These are phyloP conservation scores for Caenorhabditis japonica DNA, from an alignment of 2,888 invertebrate genomes.

Conservation along the genomic window DNA sequence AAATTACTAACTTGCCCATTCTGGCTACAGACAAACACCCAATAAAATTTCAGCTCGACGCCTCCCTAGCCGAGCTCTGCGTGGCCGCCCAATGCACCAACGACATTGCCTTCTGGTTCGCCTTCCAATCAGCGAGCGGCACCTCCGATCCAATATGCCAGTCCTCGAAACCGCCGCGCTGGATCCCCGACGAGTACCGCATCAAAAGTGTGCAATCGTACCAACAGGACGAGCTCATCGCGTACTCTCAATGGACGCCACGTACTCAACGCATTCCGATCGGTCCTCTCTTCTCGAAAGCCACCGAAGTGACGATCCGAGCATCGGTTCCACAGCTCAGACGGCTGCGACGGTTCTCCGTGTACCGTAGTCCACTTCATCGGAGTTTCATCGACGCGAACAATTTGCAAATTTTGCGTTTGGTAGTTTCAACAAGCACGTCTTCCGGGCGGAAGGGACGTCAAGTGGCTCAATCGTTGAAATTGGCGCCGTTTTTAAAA, in stretches of 20 bases:
- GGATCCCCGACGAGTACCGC: constrained; percentile 41
- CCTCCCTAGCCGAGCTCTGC: constrained; percentile 56
- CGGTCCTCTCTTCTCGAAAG: constrained; percentile 57
- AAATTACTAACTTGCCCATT: too few relatives aligned
- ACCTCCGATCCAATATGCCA: constrained; percentile 48
- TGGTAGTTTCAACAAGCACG: constrained; percentile 45
- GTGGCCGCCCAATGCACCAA: constrained; percentile 58
- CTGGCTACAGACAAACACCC: too few relatives aligned
- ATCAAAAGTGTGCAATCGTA: constrained; percentile 34
- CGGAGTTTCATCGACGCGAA: constrained; percentile 43
- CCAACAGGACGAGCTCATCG: constrained; percentile 42
- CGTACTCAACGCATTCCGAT: constrained; percentile 58
- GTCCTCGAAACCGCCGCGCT: constrained; percentile 31
- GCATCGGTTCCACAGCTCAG: constrained; percentile 56
- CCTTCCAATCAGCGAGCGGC: constrained; percentile 56
- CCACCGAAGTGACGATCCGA: constrained; percentile 59
- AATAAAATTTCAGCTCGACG: constrained; percentile 55
- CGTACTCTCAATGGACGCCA: constrained; percentile 56
- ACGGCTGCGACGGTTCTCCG: constrained; percentile 56
- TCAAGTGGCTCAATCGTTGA: constrained; percentile 48
- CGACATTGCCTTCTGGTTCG: constrained; percentile 59
- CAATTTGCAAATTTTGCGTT: constrained; percentile 45
- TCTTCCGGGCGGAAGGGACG: constrained; percentile 30
- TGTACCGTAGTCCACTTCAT: constrained; percentile 55
- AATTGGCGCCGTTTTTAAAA: constrained; percentile 44